phyloP scores from a whole-genome alignment of 2,888 invertebrate species.

The Sicus ferrugineus region DNA sequence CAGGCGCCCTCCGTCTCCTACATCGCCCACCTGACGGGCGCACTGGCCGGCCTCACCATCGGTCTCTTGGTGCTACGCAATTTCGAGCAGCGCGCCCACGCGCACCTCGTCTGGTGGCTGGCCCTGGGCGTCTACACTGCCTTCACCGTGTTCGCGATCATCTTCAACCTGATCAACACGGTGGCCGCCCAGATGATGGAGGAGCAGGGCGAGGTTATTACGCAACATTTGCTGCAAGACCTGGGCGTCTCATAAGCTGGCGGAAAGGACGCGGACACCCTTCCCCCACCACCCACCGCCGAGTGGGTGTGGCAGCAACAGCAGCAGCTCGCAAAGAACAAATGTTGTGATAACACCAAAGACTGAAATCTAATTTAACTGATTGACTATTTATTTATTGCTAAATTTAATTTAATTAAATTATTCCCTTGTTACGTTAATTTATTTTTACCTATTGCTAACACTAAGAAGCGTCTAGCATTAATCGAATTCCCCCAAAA shows the following conservation, averaged over 20 bases:
- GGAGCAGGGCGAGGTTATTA: conserved; percentile 63
- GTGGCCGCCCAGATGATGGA: conserved; percentile 63
- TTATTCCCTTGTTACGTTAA: conserved; percentile 18
- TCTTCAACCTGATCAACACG: conserved; percentile 82
- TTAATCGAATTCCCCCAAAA: too few relatives aligned
- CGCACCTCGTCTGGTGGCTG: conserved; percentile 95
- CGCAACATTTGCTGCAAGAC: conserved; percentile 64
- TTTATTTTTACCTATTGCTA: too few relatives aligned
- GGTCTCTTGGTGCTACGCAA: conserved; percentile 93
- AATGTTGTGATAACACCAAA: conserved; percentile 66
- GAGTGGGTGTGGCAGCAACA: conserved; percentile 21
- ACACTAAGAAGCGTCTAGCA: too few relatives aligned
- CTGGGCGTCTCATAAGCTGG: conserved; percentile 63
- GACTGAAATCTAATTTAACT: conserved; percentile 59
- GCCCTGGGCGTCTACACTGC: conserved; percentile 92
- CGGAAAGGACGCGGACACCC: not conserved
- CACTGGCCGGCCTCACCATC: conserved; percentile 91
- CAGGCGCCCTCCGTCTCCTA: conserved; percentile 83
- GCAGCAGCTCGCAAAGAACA: conserved; percentile 64
- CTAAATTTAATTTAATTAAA: conserved; percentile 24
- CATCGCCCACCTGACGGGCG: conserved; percentile 95
- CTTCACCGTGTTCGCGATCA: conserved; percentile 90
- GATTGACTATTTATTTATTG: conserved; percentile 30
- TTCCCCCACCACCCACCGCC: not conserved
- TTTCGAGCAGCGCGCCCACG: conserved; percentile 88